A percentile compares a stretch with the other conserved stretches of the same genome.
Conservation (phyloP, 2,888 invertebrate genomes). For the Ischnus inquisitorius region DNA sequence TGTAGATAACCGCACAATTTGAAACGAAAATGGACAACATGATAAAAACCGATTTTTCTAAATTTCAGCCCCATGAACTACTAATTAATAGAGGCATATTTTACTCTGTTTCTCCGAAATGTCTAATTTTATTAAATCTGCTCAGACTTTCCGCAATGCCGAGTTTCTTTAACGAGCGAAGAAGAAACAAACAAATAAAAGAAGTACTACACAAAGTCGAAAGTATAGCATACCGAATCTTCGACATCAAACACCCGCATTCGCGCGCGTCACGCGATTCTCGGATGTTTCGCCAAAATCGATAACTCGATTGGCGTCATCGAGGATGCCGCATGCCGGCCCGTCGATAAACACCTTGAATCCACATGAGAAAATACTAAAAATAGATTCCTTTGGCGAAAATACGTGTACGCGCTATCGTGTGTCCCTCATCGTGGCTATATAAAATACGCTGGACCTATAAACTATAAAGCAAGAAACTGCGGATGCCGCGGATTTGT, state of each 20-base stretch:
- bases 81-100: no score
- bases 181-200: not conserved
- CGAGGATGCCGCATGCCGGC: slow-evolving; percentile 29
- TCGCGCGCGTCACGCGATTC: slow-evolving; percentile 40
- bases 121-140: no score
- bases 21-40: not conserved
- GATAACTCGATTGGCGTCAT: slow-evolving; percentile 54
- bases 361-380: slow-evolving; percentile 57
- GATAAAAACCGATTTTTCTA: not conserved
- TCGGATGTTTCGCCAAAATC: slow-evolving; percentile 36
- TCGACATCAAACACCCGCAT: slow-evolving; percentile 27
- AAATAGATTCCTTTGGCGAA: slow-evolving; percentile 51
- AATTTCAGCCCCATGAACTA: no score
- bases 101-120: no score
- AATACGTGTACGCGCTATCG: slow-evolving; percentile 40
- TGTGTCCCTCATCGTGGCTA: not conserved
- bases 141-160: not conserved
- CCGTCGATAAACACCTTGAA: slow-evolving; percentile 50
- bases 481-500: slow-evolving; percentile 4
- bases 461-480: slow-evolving; percentile 25
- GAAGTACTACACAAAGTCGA: not conserved
- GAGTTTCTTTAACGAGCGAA: not conserved
- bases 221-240: slow-evolving; percentile 29
- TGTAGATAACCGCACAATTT: no score
- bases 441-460: not conserved